Evolutionary conservation across 2,888 invertebrate species (phyloP), one percentile per base, ranked within the genome.

Genomic region (Girardia tigrina): DNA sequence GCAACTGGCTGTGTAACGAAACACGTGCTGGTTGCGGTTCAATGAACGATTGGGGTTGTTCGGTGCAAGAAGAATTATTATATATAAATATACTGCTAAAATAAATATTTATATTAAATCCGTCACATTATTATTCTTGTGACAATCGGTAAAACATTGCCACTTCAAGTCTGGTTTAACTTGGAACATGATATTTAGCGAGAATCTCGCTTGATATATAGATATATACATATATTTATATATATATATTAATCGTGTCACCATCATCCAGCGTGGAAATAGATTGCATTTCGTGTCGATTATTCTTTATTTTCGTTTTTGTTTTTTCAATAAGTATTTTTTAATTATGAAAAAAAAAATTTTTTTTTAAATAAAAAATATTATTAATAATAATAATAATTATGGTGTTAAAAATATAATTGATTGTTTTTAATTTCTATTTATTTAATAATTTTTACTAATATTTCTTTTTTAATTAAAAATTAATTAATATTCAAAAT

Each of bases 21-120:
- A 56, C 56, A 56, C 56, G 56, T 56, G 56, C 56, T 56, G 56
- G n/a, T 16, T 56, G 56, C n/a, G 56, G 56, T 56, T 56, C 56
- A 56, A 23, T 56, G 56, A 56, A 56, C 56, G 56, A n/a, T n/a
- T n/a, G n/a, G n/a, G n/a, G n/a, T n/a, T n/a, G 56, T 56, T 56
- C 56, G 56, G 56, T 56, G n/a, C 56, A 56, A 56, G 23, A 56
- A 56, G n/a, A 20, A 56, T 56, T 56, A 56, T 56, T 56, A n/a
- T n/a, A n/a, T n/a, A n/a, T n/a, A n/a, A 36, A 56, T 56, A 56
- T 16, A 56, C 56, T 12, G 56, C 20, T 20, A 56, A 56, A 56
- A 56, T 56, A 56, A 56, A 56, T 56, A 56, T 56, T 56, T 56
- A 56, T 56, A 23, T 56, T 56, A 56, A 8, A 56, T 20, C 56